Conservation (phyloP, 2,888 invertebrate genomes). For the Machimus atricapillus region DNA sequence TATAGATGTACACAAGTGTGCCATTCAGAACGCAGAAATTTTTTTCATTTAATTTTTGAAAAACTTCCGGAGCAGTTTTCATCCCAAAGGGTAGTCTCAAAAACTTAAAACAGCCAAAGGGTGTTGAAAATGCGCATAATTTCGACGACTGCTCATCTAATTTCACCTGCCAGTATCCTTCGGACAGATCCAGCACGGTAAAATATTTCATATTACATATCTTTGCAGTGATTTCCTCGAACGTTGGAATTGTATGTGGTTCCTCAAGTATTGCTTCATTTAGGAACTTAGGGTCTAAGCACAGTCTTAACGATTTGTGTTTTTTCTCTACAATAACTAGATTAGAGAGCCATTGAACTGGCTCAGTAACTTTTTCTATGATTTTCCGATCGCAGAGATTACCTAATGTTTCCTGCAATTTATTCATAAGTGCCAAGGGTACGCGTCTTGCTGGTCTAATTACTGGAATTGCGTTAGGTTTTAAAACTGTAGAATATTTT, state of each 20-base stretch:
- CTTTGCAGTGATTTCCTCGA: constrained; percentile 49
- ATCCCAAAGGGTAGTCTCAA: not conserved
- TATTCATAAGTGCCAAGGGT: too few relatives aligned
- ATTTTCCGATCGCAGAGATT: not conserved
- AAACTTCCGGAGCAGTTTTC: constrained; percentile 36
- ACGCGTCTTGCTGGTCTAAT: too few relatives aligned
- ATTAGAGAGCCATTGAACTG: not conserved
- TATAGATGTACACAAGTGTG: not conserved
- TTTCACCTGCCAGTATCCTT: constrained; percentile 42
- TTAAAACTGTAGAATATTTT: not conserved
- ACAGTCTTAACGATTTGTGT: constrained; percentile 35
- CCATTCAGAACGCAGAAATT: not conserved
- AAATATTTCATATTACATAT: constrained; percentile 49
- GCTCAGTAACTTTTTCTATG: not conserved
- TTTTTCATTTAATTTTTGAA: constrained; percentile 43
- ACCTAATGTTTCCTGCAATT: too few relatives aligned
- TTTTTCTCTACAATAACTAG: constrained; percentile 49
- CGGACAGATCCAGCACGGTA: constrained; percentile 49
- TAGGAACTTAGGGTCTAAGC: constrained; percentile 42
- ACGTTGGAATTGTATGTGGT: constrained; percentile 50
- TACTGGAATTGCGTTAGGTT: too few relatives aligned
- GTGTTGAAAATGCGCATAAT: constrained; percentile 51
- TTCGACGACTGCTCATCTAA: constrained; percentile 41
- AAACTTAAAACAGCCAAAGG: constrained; percentile 12
- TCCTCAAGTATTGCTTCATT: constrained; percentile 49